phyloP scores from a whole-genome alignment of 2,113 vertebrate genomes.

The Charadrius vociferus region DNA sequence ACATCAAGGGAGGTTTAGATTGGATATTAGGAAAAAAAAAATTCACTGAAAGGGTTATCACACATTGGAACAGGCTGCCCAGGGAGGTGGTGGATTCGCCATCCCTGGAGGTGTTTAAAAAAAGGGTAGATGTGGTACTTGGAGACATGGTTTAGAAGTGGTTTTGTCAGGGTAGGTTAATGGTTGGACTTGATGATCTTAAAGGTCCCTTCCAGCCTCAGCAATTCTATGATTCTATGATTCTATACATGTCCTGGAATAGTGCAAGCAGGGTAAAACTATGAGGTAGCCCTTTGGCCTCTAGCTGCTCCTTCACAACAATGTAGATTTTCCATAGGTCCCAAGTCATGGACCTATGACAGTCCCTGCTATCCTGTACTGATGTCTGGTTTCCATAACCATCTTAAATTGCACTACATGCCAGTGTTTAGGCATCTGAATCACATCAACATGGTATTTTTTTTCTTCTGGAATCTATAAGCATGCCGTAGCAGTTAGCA shows the following conservation, averaged over 20 bases:
- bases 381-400: not conserved
- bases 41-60: too few species aligned
- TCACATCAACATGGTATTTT: not conserved
- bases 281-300: not conserved
- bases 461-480: not conserved
- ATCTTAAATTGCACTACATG: not conserved
- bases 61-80: too few species aligned
- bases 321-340: not conserved
- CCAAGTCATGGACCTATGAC: not conserved
- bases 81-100: too few species aligned
- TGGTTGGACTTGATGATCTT: too few species aligned
- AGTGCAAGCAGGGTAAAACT: not conserved
- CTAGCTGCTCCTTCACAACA: not conserved
- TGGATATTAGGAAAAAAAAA: too few species aligned
- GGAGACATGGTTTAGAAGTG: too few species aligned
- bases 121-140: too few species aligned
- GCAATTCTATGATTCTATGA: too few species aligned
- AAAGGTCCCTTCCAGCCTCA: too few species aligned
- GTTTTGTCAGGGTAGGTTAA: too few species aligned
- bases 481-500: not conserved
- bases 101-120: too few species aligned
- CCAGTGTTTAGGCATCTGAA: not conserved
- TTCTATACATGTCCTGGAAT: not conserved
- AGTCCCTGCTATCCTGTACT: not conserved
- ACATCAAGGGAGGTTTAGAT: too few species aligned